Percentiles rank a stretch among this genome's conserved stretches.
Evolutionary conservation across 2,113 vertebrate genomes (phyloP).

Genomic region (Ctenomys sociabilis): DNA sequence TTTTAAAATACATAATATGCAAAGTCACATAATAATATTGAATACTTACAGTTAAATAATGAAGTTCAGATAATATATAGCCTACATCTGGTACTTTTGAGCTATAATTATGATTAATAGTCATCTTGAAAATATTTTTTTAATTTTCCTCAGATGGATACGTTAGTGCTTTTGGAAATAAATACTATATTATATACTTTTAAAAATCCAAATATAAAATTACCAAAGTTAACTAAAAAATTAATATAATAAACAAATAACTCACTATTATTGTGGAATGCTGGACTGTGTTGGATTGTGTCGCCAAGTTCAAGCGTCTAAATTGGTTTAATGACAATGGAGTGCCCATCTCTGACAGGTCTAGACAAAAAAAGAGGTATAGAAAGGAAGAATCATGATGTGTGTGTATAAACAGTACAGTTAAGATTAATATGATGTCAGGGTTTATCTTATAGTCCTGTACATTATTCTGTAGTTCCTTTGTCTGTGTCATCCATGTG

Average conservation of each 20-base stretch:
- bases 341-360: no score
- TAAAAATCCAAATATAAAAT: constrained; percentile 52
- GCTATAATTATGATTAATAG: constrained; percentile 35
- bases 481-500: no score
- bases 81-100: constrained; percentile 4
- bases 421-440: no score
- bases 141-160: background rate
- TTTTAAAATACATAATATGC: background rate
- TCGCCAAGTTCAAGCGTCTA: no score
- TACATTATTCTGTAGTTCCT: no score
- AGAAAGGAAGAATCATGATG: no score
- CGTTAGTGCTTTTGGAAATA: constrained; percentile 33
- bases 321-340: no score
- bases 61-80: background rate
- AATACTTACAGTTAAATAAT: background rate
- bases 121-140: constrained; percentile 50
- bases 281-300: no score
- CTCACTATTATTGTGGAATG: no score
- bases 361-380: no score
- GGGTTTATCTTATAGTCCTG: no score
- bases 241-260: background rate
- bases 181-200: constrained; percentile 38
- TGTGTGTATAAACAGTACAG: no score
- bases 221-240: constrained; percentile 53
- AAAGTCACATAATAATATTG: background rate